A percentile compares a stretch with the other conserved stretches of the same genome.
Evolutionary conservation across 2,888 invertebrate species (phyloP).

Genomic region (Gasteruption jaculator): DNA sequence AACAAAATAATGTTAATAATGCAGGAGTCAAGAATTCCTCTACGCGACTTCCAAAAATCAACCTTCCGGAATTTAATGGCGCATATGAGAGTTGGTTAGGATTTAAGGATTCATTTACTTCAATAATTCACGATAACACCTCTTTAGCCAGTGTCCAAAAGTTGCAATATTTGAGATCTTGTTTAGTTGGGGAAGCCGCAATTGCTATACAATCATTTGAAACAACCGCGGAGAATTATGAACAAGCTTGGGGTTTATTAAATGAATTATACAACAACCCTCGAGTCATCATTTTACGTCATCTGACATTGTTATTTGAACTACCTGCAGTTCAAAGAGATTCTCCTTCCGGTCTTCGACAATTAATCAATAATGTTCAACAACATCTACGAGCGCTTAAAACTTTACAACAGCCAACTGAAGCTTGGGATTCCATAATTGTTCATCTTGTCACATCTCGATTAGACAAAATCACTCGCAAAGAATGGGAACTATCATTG

Average conservation of each 20-base stretch:
- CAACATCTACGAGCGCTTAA: conserved; percentile 14
- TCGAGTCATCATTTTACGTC: conserved; percentile 16
- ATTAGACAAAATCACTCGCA: conserved; percentile 11
- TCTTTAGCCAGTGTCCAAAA: conserved; percentile 20
- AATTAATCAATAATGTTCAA: conserved; percentile 6
- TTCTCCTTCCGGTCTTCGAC: conserved; percentile 7
- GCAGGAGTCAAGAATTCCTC: background rate
- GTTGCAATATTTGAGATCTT: conserved; percentile 19
- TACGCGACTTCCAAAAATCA: conserved; percentile 11
- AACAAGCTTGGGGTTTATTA: conserved; percentile 12
- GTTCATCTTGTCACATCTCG: conserved; percentile 9
- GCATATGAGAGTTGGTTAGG: conserved; percentile 17
- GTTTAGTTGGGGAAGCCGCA: conserved; percentile 13
- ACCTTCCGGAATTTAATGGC: conserved; percentile 21
- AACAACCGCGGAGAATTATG: conserved; percentile 17
- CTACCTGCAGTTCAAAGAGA: conserved; percentile 10
- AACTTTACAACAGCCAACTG: conserved; percentile 7
- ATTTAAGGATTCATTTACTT: conserved; percentile 22
- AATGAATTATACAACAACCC: conserved; percentile 15
- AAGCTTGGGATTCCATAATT: conserved; percentile 11
- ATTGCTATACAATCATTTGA: conserved; percentile 17
- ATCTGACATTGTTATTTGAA: conserved; percentile 17
- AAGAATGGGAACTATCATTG: conserved; percentile 13
- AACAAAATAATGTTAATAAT: background rate
- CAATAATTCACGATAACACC: conserved; percentile 21